Evolutionary conservation across 1,140 invertebrate species (phyloP).

Genomic region (Neelides sp.): DNA sequence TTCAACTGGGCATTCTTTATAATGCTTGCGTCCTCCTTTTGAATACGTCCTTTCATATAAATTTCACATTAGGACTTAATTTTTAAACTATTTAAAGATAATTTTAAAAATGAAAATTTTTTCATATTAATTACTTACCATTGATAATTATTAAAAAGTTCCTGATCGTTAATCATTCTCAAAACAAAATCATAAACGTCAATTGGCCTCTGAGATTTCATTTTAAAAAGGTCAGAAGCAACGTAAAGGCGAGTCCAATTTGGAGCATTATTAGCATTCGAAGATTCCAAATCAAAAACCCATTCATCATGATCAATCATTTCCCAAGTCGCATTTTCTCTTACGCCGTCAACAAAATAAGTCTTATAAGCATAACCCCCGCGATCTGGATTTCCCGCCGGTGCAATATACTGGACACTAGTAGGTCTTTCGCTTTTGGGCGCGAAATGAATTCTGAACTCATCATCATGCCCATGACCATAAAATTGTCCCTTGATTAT

Average conservation of each 20-base stretch:
- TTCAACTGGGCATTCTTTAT: too few relatives aligned
- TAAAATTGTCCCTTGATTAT: conserved; percentile 65
- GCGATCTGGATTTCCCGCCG: conserved; percentile 40
- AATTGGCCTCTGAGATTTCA: conserved; percentile 33
- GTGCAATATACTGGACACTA: conserved; percentile 40
- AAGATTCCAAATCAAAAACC: conserved; percentile 41
- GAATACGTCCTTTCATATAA: too few relatives aligned
- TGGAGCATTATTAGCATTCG: conserved; percentile 36
- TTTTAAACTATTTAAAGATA: too few relatives aligned
- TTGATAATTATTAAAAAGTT: conserved; percentile 31
- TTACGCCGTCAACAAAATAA: conserved; percentile 46
- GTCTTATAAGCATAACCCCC: conserved; percentile 49
- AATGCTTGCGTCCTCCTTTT: too few relatives aligned
- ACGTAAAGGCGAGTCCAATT: conserved; percentile 37
- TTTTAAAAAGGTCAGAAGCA: conserved; percentile 34
- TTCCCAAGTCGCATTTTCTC: conserved; percentile 38
- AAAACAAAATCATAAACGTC: conserved; percentile 36
- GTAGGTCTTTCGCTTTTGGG: conserved; percentile 35
- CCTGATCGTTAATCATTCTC: conserved; percentile 32
- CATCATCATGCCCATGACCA: conserved; percentile 68
- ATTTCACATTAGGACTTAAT: too few relatives aligned
- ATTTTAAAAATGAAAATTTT: neutral
- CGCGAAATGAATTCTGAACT: conserved; percentile 53
- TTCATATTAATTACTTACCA: neutral
- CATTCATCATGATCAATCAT: conserved; percentile 46